These are phyloP conservation scores for Drosophila percnosoma DNA, from an alignment of 2,888 invertebrate genomes.

Conservation along the genomic window DNA sequence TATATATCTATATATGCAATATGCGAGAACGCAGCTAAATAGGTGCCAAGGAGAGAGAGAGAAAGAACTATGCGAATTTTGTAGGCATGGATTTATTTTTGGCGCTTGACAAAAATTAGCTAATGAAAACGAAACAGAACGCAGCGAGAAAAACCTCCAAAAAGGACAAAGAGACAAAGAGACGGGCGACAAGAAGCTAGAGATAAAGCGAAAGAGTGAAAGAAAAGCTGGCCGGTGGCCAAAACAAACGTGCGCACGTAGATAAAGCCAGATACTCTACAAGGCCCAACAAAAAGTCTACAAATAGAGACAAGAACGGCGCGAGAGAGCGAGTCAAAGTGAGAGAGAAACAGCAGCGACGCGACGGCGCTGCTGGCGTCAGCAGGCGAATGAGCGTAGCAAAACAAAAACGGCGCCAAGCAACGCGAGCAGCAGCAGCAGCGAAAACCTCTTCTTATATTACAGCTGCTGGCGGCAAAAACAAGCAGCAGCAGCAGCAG, in stretches of 20 bases:
- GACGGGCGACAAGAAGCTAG: slow-evolving; percentile 13
- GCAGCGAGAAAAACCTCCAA: slow-evolving; percentile 29
- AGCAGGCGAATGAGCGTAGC: slow-evolving; percentile 63
- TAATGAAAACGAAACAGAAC: slow-evolving; percentile 37
- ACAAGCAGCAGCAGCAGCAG: slow-evolving; percentile 35
- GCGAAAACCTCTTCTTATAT: slow-evolving; percentile 51
- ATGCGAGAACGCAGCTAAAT: slow-evolving; percentile 19
- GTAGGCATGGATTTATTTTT: slow-evolving; percentile 60
- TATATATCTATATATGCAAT: slow-evolving; percentile 20
- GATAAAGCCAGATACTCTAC: slow-evolving; percentile 53
- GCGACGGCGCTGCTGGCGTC: slow-evolving; percentile 34
- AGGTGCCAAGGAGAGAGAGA: background rate
- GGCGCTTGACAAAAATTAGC: slow-evolving; percentile 43
- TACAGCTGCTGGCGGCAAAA: slow-evolving; percentile 52
- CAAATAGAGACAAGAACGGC: slow-evolving; percentile 28
- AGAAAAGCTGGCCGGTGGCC: slow-evolving; percentile 59
- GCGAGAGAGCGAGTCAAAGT: background rate
- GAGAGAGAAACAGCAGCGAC: slow-evolving; percentile 14
- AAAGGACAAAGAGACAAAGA: slow-evolving; percentile 46
- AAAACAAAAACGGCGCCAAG: slow-evolving; percentile 63
- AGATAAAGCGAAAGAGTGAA: background rate
- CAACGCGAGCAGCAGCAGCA: slow-evolving; percentile 5
- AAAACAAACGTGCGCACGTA: slow-evolving; percentile 62
- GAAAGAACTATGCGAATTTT: slow-evolving; percentile 38
- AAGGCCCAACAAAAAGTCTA: slow-evolving; percentile 49